phyloP scores from a whole-genome alignment of 2,113 vertebrate genomes.

The Megaceryle torquata region DNA sequence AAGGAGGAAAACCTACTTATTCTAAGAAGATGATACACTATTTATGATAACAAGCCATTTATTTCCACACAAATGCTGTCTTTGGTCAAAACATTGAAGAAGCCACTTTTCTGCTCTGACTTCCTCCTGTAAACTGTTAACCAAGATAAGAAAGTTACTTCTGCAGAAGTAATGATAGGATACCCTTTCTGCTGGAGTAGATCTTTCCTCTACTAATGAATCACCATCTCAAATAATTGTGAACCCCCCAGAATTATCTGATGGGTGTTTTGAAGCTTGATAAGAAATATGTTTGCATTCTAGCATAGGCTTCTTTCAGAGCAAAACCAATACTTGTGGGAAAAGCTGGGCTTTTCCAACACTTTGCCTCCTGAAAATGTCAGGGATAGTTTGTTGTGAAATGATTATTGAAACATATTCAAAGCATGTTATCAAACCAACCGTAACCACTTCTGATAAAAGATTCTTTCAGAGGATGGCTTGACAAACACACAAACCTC shows the following conservation, averaged over 20 bases:
- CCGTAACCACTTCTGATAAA: slow-evolving; percentile 7
- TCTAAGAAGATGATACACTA: background rate
- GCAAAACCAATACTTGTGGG: background rate
- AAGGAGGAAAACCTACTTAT: background rate
- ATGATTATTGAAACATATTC: background rate
- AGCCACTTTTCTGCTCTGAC: background rate
- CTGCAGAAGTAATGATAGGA: background rate
- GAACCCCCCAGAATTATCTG: background rate
- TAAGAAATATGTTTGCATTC: slow-evolving; percentile 11
- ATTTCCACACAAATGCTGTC: background rate
- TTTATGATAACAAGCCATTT: background rate
- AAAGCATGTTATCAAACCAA: slow-evolving; percentile 17
- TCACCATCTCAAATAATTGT: background rate
- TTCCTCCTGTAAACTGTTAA: background rate
- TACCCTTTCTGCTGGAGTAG: background rate
- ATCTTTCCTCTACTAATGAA: background rate
- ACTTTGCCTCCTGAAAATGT: slow-evolving; percentile 4
- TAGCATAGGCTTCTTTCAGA: background rate
- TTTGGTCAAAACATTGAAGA: background rate
- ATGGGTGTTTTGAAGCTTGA: background rate
- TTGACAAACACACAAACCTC: background rate
- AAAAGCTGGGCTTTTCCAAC: slow-evolving; percentile 17
- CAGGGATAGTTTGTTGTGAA: background rate
- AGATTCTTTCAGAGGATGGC: background rate
- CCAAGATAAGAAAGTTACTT: background rate